These are phyloP conservation scores for Cataglyphis albicans DNA, from an alignment of 2,888 invertebrate species.

Conservation along the genomic window DNA sequence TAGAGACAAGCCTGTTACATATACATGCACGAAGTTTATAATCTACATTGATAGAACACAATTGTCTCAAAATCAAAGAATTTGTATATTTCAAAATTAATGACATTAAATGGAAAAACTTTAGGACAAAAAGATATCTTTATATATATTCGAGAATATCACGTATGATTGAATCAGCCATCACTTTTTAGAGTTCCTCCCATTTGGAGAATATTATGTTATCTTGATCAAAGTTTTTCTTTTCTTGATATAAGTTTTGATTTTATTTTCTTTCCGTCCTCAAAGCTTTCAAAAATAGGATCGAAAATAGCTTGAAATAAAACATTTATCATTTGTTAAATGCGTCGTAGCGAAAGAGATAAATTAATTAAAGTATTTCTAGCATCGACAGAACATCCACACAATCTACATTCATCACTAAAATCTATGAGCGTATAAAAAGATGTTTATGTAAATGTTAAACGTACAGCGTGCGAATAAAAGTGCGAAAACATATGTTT, in stretches of 20 bases:
- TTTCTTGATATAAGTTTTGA: neutral
- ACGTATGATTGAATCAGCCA: neutral
- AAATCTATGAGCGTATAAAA: slow-evolving; percentile 13
- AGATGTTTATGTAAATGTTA: slow-evolving; percentile 3
- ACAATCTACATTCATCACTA: neutral
- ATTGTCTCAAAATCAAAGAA: neutral
- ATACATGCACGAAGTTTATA: neutral
- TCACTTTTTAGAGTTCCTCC: neutral
- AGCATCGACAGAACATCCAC: slow-evolving; percentile 3
- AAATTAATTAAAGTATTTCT: neutral
- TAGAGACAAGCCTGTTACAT: slow-evolving; percentile 28
- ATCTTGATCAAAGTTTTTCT: neutral
- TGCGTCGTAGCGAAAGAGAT: slow-evolving; percentile 24
- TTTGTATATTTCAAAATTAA: neutral
- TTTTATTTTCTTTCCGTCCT: neutral
- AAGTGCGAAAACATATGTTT: neutral
- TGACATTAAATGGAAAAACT: neutral
- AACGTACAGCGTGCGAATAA: neutral
- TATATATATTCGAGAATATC: neutral
- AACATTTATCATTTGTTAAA: neutral
- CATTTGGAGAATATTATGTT: neutral
- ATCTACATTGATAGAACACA: neutral
- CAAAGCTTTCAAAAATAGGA: neutral
- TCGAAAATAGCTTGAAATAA: neutral
- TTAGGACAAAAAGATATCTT: neutral